Percentiles rank a stretch among this genome's conserved stretches.
phyloP scores from a whole-genome alignment of 2,888 invertebrate species.

The Argyresthia goedartella region DNA sequence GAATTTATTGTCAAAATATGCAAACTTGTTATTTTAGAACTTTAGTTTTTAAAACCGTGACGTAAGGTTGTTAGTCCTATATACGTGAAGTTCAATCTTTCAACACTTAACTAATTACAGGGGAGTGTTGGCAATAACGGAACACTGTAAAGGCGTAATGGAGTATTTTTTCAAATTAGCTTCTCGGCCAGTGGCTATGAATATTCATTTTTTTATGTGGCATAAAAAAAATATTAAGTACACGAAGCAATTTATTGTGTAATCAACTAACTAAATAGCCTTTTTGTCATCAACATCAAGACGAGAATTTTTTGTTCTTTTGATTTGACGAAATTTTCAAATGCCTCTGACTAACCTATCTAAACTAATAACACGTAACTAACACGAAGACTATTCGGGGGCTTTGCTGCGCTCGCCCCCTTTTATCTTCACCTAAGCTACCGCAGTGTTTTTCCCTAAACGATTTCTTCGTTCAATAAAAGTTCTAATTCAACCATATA shows the following conservation, averaged over 20 bases:
- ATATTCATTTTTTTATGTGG: slow-evolving; percentile 20
- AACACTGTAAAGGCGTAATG: slow-evolving; percentile 31
- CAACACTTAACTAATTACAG: slow-evolving; percentile 34
- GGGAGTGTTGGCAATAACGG: slow-evolving; percentile 29
- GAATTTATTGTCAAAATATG: background rate
- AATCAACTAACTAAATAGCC: background rate
- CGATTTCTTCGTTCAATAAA: too few species aligned
- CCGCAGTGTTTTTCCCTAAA: too few species aligned
- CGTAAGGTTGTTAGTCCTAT: slow-evolving; percentile 14
- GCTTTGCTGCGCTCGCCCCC: too few species aligned
- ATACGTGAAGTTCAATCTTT: slow-evolving; percentile 19
- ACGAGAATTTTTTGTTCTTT: too few species aligned
- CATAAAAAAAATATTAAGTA: slow-evolving; percentile 1
- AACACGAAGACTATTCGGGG: too few species aligned
- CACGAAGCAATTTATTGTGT: slow-evolving; percentile 6
- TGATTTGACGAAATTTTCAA: too few species aligned
- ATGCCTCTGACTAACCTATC: too few species aligned
- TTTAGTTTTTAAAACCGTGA: slow-evolving; percentile 20
- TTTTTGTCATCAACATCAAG: background rate
- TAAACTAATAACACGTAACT: too few species aligned
- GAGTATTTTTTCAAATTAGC: slow-evolving; percentile 19
- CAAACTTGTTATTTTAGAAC: slow-evolving; percentile 14
- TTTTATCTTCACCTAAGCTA: too few species aligned
- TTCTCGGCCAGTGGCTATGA: slow-evolving; percentile 16
- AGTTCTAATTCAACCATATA: too few species aligned